Evolutionary conservation across 2,888 invertebrate genomes (phyloP), one percentile per base, ranked within the genome.

Genomic region (Arenicola marina): DNA sequence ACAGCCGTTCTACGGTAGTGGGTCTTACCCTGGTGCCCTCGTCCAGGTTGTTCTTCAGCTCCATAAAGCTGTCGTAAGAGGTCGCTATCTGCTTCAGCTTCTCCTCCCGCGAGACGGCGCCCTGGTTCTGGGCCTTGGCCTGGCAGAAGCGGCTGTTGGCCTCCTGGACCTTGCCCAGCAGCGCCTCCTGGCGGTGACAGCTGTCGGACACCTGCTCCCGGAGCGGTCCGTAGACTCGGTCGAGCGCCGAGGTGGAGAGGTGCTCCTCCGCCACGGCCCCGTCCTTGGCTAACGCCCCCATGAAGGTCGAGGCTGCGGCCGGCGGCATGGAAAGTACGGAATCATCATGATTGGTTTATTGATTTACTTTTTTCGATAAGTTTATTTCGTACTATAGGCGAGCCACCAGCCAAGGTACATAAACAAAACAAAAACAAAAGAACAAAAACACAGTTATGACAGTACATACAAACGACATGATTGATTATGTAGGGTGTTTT

Each of bases 11-110:
- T n/a, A n/a, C n/a, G 11, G 24, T 7, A 21, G 48, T 48, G 11
- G 26, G 51, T 61, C 92, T n/a, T 86, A 97, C 97, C 87, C 97
- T 97, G 63, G 92, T 91, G 69, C 99, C 99, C 85, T 99, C 99
- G 78, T 90, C 89, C 68, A 99, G 87, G 86, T 99, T 96, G 78
- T 88, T 90, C 75, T 91, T 90, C 69, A 99, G 87, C 83, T 97
- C 95, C 78, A 90, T 90, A 86, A 90, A 98, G 72, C 92, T 91
- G 86, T 99, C 97, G 84, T 92, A 91, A 51, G 95, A 95, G 48
- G 91, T 88, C 31, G 95, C 94, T 70, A 99, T 86, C 75, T 91
- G 90, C 80, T 91, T 90, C 81, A 96, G 88, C 78, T 92, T 89
- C 24, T 87, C 86, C 80, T 95, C 95, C 51, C 95, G 88, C 38